Evolutionary conservation across 2,888 invertebrate genomes (phyloP).

Genomic region (Rhagonycha lutea): DNA sequence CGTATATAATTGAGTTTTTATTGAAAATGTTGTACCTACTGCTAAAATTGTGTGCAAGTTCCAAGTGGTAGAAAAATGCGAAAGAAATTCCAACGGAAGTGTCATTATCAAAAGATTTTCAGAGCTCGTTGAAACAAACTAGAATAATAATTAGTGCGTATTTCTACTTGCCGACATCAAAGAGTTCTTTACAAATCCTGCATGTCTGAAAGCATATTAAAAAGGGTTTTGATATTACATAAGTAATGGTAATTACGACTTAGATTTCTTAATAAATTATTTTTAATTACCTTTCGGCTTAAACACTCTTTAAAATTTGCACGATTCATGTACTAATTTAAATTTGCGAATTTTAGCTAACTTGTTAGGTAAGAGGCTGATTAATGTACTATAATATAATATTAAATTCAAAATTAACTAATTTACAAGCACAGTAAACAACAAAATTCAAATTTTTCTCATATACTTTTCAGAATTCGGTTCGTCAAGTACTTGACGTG

Average conservation of each 20-base stretch:
- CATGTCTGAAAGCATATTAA: slow-evolving; percentile 14
- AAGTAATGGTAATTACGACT: not conserved
- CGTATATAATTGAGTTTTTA: not conserved
- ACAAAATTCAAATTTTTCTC: too few species aligned
- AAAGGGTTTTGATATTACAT: not conserved
- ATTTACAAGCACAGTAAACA: too few species aligned
- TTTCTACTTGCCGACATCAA: slow-evolving; percentile 30
- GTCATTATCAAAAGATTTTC: slow-evolving; percentile 9
- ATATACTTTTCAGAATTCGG: too few species aligned
- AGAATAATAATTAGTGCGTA: slow-evolving; percentile 34
- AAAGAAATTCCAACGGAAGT: slow-evolving; percentile 11
- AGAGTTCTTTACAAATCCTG: slow-evolving; percentile 25
- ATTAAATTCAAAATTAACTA: too few species aligned
- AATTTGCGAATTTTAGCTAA: not conserved
- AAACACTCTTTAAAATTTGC: not conserved
- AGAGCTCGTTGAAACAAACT: slow-evolving; percentile 18
- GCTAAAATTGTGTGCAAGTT: not conserved
- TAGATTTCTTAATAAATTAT: not conserved
- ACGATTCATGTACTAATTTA: not conserved
- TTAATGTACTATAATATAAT: too few species aligned
- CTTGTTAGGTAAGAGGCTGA: not conserved
- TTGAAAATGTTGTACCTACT: not conserved
- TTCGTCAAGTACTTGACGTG: too few species aligned
- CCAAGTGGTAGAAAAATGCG: not conserved
- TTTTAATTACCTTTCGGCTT: not conserved